phyloP scores from a whole-genome alignment of 1,140 invertebrate genomes.

The Camponotus vicinus region DNA sequence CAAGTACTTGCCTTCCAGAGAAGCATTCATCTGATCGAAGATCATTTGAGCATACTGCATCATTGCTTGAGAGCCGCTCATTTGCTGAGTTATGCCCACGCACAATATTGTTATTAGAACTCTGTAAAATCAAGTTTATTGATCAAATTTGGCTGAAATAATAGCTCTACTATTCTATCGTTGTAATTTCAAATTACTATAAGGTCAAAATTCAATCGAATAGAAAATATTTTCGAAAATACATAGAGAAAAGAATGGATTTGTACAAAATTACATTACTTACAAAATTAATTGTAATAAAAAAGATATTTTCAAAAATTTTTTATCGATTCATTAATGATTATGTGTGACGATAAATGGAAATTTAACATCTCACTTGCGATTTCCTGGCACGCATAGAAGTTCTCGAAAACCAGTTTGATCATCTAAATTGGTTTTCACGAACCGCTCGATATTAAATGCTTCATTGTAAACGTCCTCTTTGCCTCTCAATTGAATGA shows the following conservation, averaged over 20 bases:
- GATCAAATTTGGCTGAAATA: not conserved
- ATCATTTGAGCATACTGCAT: slow-evolving; percentile 91
- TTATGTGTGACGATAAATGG: not conserved
- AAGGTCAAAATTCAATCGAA: no score
- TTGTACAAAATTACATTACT: not conserved
- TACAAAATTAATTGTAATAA: not conserved
- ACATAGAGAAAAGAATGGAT: not conserved
- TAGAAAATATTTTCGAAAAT: no score
- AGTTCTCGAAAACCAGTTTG: slow-evolving; percentile 86
- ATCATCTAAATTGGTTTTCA: slow-evolving; percentile 86
- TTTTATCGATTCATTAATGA: slow-evolving; percentile 4
- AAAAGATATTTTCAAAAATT: not conserved
- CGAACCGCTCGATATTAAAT: slow-evolving; percentile 87
- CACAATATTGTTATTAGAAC: slow-evolving; percentile 88
- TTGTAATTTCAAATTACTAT: no score
- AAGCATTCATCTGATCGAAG: slow-evolving; percentile 87
- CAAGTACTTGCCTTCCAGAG: slow-evolving; percentile 84
- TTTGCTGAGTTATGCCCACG: slow-evolving; percentile 90
- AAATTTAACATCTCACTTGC: slow-evolving; percentile 76
- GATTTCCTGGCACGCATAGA: slow-evolving; percentile 86
- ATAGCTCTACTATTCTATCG: not conserved
- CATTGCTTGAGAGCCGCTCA: slow-evolving; percentile 91
- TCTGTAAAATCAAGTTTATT: slow-evolving; percentile 39
- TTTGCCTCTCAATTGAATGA: slow-evolving; percentile 87
- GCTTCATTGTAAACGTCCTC: slow-evolving; percentile 88